Evolutionary conservation across 2,888 invertebrate species (phyloP), one percentile per base, ranked within the genome.

Genomic region (Meganola albula): DNA sequence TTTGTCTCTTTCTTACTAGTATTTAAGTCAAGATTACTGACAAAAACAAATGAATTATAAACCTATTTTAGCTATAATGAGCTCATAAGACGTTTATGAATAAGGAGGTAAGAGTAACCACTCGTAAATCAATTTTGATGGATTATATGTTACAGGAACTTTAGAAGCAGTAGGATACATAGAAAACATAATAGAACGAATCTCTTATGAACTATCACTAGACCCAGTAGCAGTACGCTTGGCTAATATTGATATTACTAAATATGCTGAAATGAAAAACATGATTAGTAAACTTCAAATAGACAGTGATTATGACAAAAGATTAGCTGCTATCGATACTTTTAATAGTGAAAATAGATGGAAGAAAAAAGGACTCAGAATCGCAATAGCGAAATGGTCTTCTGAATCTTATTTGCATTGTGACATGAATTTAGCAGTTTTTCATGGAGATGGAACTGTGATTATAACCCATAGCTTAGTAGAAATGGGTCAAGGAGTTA

Each of bases 401-500:
- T 63, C 90, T 7, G 45, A 48, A 1, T 45, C 46, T 9, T 14
- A 38, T 7, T 45, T 49, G 9, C 63, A 79, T 23, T 74, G 61
- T 23, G 88, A 87, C 39, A 79, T 87, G 0, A 71, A 86, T 31
- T 72, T 93, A 7, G 84, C 90, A 1, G 86, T 93, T 33, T 92
- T 87, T 54, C 84, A 91, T 7, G 84, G 88, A 1, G 87, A 93
- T 53, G 90, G 89, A 1, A 85, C 88, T 3, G 90, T 93, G 1
- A 76, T 88, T 2, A 78, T 93, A n/a, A 66, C 85, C 1, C 91
- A 91, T 44, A 89, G 88, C 12, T 91, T 90, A 1, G 73, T 90
- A 14, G 91, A 91, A 72, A 84, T 89, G 63, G 93, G 93, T 0
- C 93, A 93, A 77, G 93, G 93, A 1, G 82, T 93, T 22, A 74